Percentiles rank a stretch among this genome's conserved stretches.
phyloP scores from a whole-genome alignment of 2,888 invertebrate species.

The Cephus nigrinus region DNA sequence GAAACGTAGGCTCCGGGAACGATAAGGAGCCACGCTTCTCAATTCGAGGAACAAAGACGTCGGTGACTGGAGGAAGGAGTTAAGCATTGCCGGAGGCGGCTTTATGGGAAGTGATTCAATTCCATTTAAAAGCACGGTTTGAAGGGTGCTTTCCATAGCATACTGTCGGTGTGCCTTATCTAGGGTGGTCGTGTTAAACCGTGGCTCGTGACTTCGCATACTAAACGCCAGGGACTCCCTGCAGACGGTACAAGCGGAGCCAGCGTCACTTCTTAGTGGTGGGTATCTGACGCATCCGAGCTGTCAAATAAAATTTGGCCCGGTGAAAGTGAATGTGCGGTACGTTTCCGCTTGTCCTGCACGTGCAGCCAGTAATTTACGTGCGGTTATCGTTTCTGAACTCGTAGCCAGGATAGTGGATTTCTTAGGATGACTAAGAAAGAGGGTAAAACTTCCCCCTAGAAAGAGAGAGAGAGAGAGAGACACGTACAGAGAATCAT shows the following conservation, averaged over 20 bases:
- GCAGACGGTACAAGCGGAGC: neutral
- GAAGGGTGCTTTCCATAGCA: constrained; percentile 21
- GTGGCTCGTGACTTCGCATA: constrained; percentile 59
- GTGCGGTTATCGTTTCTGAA: neutral
- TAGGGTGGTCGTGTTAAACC: constrained; percentile 56
- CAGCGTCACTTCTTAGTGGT: neutral
- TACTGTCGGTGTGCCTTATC: constrained; percentile 55
- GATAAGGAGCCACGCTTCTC: neutral
- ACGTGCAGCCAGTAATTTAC: neutral
- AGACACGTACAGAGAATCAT: neutral
- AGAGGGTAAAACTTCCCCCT: neutral
- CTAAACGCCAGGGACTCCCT: constrained; percentile 35
- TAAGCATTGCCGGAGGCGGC: constrained; percentile 25
- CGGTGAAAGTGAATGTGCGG: neutral
- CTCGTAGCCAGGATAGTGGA: neutral
- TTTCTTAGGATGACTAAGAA: neutral
- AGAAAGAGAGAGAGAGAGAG: too few relatives aligned
- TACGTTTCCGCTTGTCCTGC: neutral
- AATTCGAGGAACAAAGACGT: constrained; percentile 24
- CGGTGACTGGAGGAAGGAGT: constrained; percentile 23
- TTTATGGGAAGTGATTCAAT: constrained; percentile 30
- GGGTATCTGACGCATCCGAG: neutral
- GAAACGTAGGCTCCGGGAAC: neutral
- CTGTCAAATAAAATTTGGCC: neutral
- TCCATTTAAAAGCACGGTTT: constrained; percentile 31